Base-by-base conservation (phyloP, 2,797 vertebrate genomes). In the Hypotaenidia philippensis region DNA sequence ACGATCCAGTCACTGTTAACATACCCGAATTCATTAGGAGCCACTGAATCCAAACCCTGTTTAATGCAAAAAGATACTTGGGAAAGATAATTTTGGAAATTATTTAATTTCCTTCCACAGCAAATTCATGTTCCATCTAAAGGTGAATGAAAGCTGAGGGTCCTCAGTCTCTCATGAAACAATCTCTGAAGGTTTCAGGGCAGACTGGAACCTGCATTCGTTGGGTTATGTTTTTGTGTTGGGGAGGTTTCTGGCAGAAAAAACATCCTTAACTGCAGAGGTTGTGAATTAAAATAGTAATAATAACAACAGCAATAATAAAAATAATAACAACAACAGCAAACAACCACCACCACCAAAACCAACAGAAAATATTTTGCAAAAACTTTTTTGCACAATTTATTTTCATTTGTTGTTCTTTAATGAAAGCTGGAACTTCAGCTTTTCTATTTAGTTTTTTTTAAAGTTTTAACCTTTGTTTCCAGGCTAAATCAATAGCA, bases 21-120 rank as follows among this genome's bases (percentile, higher is more conserved):
- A 61, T 92, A 95, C 29, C 83, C 94, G 84, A 95, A 96, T 96
- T 95, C 87, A 94, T 90, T 93, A 95, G 92, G 74, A 96, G 90
- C 66, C 83, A 71, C 84, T 68, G 93, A 95, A 85, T 94, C 85
- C 53, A 93, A 95, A 89, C 52, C 40, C 56, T 78, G 57, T 85
- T 85, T 66, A 89, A 68, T 2, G 14, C 75, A 91, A 72, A 93
- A 95, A 89, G 71, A 94, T 95, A 85, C 47, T 90, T 77, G 55
- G 68, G 76, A 91, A 91, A 87, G 26, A 93, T 84, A 0, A 50
- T 32, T 83, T 89, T 89, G 52, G 65, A 89, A 94, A 95, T 88
- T 56, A 83, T 91, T 96, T 94, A 0, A 89, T 90, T 92, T 87
- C 75, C 61, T 93, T 83, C 77, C 57, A 75, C 63, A 84, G 72